These are phyloP conservation scores for Subacronicta megacephala DNA, from an alignment of 2,888 invertebrate genomes.

Conservation along the genomic window DNA sequence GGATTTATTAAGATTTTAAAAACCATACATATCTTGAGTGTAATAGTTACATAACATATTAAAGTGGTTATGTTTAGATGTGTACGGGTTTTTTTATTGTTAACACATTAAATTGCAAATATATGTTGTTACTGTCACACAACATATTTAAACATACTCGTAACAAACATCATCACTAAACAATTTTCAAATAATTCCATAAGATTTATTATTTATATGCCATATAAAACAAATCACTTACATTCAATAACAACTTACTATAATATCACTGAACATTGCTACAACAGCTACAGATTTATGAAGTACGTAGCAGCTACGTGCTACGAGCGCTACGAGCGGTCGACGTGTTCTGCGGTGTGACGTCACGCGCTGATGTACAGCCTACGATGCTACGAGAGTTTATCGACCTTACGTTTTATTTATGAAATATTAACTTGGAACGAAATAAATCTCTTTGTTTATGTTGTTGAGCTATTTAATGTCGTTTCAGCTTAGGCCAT, in stretches of 20 bases:
- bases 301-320: conserved; percentile 54
- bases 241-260: conserved; percentile 37
- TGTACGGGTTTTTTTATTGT: no score
- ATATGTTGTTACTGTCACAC: no score
- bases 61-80: no score
- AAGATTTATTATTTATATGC: neutral
- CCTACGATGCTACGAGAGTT: conserved; percentile 63
- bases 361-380: conserved; percentile 71
- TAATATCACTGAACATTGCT: conserved; percentile 29
- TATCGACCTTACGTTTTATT: conserved; percentile 59
- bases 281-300: conserved; percentile 42
- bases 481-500: neutral
- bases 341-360: conserved; percentile 60
- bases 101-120: no score
- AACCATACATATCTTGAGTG: no score
- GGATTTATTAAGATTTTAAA: no score
- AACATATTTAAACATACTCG: no score
- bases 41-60: no score
- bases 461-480: neutral
- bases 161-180: neutral
- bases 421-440: conserved; percentile 21
- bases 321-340: conserved; percentile 56
- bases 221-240: neutral
- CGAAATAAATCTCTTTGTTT: conserved; percentile 8
- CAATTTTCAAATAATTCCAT: neutral